Percentiles rank a stretch among this genome's conserved stretches.
Evolutionary conservation across 1,140 invertebrate species (phyloP).

Genomic region (Papilio dardanus): DNA sequence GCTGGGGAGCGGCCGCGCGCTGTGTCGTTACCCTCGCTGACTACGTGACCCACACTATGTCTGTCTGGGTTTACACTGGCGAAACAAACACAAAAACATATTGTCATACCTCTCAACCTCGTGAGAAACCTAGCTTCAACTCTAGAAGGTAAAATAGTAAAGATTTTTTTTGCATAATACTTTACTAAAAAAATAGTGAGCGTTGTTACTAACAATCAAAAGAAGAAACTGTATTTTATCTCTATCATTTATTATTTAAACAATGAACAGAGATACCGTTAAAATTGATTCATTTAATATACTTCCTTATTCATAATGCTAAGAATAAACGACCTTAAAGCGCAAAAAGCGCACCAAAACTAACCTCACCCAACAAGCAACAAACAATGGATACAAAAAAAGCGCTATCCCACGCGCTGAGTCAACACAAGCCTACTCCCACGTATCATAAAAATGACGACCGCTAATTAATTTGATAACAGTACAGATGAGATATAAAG

Average conservation of each 20-base stretch:
- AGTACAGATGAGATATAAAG: background rate
- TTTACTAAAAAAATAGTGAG: background rate
- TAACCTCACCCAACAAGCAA: slow-evolving; percentile 15
- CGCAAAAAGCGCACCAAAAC: slow-evolving; percentile 18
- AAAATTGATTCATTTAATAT: background rate
- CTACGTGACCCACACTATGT: background rate
- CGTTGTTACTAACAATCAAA: too few species aligned
- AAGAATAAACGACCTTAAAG: slow-evolving; percentile 3
- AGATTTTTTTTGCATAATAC: too few species aligned
- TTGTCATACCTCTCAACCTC: too few species aligned
- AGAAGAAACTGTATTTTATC: too few species aligned
- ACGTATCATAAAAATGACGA: background rate
- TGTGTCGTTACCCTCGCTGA: slow-evolving; percentile 28
- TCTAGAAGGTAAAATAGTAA: background rate
- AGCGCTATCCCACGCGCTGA: slow-evolving; percentile 2
- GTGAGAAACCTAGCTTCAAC: background rate
- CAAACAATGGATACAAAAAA: slow-evolving; percentile 17
- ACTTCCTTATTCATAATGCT: background rate
- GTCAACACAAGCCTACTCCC: slow-evolving; percentile 6
- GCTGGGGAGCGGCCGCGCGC: background rate
- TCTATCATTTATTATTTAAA: too few species aligned
- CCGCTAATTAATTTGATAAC: slow-evolving; percentile 13
- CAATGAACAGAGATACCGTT: background rate
- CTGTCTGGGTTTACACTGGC: background rate
- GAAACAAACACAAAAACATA: background rate